These are phyloP conservation scores for Borostomias antarcticus DNA, from an alignment of 2,797 vertebrate species.

Conservation along the genomic window DNA sequence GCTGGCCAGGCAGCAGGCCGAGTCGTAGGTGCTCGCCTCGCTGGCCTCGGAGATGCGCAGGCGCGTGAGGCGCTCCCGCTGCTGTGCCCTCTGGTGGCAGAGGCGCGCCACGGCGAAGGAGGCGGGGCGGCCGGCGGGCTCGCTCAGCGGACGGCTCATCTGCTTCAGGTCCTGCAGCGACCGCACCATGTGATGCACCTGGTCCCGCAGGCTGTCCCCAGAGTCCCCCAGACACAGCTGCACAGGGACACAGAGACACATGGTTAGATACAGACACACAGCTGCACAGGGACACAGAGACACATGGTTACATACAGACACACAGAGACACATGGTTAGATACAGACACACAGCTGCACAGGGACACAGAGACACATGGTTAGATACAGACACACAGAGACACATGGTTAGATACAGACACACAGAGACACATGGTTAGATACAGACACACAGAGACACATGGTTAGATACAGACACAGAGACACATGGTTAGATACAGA, in stretches of 20 bases:
- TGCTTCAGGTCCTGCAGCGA: constrained; percentile 80
- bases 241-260: constrained; percentile 37
- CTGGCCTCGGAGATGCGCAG: constrained; percentile 78
- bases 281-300: too few relatives aligned
- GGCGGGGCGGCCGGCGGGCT: constrained; percentile 55
- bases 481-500: too few relatives aligned
- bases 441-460: neutral
- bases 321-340: constrained; percentile 31
- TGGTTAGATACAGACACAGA: neutral
- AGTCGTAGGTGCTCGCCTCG: constrained; percentile 85
- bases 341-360: too few relatives aligned
- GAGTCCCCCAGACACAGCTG: constrained; percentile 85
- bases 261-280: neutral
- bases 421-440: neutral
- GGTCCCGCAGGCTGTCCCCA: constrained; percentile 70
- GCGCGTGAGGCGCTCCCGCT: constrained; percentile 66
- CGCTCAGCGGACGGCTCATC: constrained; percentile 62
- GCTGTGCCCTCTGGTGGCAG: constrained; percentile 64
- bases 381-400: neutral
- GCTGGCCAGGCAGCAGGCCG: constrained; percentile 86
- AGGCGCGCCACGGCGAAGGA: constrained; percentile 63
- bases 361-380: neutral
- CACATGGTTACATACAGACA: constrained; percentile 21
- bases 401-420: too few relatives aligned
- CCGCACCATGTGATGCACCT: constrained; percentile 81